These are phyloP conservation scores for Gavialis gangeticus DNA, from an alignment of 2,113 vertebrate genomes.

Conservation along the genomic window DNA sequence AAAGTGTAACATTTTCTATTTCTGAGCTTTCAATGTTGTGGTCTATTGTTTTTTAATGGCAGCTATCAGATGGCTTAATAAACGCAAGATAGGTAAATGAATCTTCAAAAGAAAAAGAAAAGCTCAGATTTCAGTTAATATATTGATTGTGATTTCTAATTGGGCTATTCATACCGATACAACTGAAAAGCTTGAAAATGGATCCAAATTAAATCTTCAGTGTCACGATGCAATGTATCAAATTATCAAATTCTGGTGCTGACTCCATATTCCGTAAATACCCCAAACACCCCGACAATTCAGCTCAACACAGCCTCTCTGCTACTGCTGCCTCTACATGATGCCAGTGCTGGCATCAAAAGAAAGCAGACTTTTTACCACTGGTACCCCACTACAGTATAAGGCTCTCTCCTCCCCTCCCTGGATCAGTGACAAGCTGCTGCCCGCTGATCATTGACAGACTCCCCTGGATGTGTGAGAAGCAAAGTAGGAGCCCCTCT, in stretches of 20 bases:
- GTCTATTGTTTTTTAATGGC: not conserved
- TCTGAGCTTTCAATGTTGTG: not conserved
- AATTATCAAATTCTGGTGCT: not conserved
- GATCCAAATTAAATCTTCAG: not conserved
- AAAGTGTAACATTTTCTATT: not conserved
- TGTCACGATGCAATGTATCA: not conserved
- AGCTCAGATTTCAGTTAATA: not conserved
- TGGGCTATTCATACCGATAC: not conserved
- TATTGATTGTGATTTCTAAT: not conserved
- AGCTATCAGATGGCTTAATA: not conserved
- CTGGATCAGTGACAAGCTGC: too few species aligned
- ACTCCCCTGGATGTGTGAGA: too few species aligned
- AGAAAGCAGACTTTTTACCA: too few species aligned
- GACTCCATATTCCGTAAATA: too few species aligned
- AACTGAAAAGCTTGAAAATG: not conserved
- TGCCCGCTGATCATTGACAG: too few species aligned
- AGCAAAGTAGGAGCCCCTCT: too few species aligned
- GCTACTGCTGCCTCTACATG: too few species aligned
- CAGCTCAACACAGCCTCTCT: too few species aligned
- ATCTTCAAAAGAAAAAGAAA: not conserved
- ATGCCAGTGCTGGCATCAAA: too few species aligned
- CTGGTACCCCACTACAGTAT: too few species aligned
- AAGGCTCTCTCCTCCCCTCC: too few species aligned
- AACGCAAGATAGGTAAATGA: not conserved
- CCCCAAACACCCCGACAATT: too few species aligned